A percentile compares a stretch with the other conserved stretches of the same genome.
phyloP scores from a whole-genome alignment of 2,797 vertebrate species.

The Petrocephalus sullivani region DNA sequence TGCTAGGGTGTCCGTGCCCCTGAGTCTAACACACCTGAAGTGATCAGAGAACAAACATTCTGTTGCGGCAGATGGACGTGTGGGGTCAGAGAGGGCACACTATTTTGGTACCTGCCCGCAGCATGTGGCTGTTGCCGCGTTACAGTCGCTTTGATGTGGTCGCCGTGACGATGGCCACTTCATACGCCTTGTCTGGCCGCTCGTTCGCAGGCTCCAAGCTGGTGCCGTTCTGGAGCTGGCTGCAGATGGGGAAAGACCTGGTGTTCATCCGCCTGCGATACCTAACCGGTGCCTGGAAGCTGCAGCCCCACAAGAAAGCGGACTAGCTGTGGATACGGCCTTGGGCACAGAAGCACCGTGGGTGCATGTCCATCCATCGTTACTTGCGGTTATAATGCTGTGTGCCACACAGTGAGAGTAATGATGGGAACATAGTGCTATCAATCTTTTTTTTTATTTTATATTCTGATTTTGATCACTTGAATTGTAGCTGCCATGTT shows the following conservation, averaged over 20 bases:
- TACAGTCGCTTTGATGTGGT: constrained; percentile 9
- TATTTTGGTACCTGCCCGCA: background rate
- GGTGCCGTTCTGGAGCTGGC: constrained; percentile 97
- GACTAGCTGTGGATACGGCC: constrained; percentile 49
- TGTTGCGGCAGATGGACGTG: background rate
- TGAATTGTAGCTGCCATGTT: constrained; percentile 14
- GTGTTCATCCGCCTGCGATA: constrained; percentile 91
- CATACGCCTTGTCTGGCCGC: background rate
- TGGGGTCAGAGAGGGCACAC: background rate
- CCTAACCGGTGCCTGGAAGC: constrained; percentile 87
- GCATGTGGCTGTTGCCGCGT: background rate
- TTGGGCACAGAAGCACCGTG: background rate
- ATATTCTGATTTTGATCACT: constrained; percentile 11
- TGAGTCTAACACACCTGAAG: background rate
- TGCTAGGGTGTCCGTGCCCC: background rate
- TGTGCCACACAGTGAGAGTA: background rate
- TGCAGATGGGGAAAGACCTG: constrained; percentile 94
- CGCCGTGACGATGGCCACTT: background rate
- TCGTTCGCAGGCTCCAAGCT: constrained; percentile 80
- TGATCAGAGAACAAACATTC: background rate
- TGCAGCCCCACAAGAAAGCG: constrained; percentile 68
- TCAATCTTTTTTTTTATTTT: constrained; percentile 17
- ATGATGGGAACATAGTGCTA: background rate
- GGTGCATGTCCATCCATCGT: background rate
- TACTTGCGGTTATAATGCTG: background rate